Evolutionary conservation across 1,140 invertebrate species (phyloP), one percentile per base, ranked within the genome.

Genomic region (Bombus balteatus): DNA sequence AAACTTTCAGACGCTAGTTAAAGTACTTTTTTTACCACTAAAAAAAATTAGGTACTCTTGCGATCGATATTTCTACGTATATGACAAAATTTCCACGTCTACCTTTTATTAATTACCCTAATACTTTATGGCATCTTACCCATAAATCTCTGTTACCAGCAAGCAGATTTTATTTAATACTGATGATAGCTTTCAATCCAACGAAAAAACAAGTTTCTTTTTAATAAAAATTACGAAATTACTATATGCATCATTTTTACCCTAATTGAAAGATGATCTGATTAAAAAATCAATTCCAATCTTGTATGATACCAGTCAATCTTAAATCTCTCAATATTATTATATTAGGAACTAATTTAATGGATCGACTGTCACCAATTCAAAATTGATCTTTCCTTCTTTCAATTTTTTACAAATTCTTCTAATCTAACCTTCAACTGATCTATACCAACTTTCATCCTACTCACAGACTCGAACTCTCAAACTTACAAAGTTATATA

Each of bases 71-170:
- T 71, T 72, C 41, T 84, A 84, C 53, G 28, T 53, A 66, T 68
- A 83, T 57, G 71, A 66, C n/a, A 59, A 57, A 71, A 59, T 28
- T 59, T 71, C 32, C 75, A 59, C 34, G 59, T 62, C 47, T 78
- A 84, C 65, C 15, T 34, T 22, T 37, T 70, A 47, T 57, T 62
- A 72, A 71, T 70, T 78, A 84, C 9, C 25, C 76, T 84, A 84
- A 84, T 84, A 84, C 66, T 78, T 84, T 84, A 84, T 84, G 82
- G 82, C 82, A 59, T 78, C 53, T 84, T 68, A 79, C 37, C 74
- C 47, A 84, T 68, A 78, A 71, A 80, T 79, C 65, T 84, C 53
- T 84, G 28, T 80, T 71, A 57, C 39, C 76, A 80, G 25, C 34
- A 84, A 78, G 68, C 66, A 12, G 70, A 72, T 80, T 84, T 79